These are phyloP conservation scores for Calyptomena viridis DNA, from an alignment of 2,113 vertebrate species.

Conservation along the genomic window DNA sequence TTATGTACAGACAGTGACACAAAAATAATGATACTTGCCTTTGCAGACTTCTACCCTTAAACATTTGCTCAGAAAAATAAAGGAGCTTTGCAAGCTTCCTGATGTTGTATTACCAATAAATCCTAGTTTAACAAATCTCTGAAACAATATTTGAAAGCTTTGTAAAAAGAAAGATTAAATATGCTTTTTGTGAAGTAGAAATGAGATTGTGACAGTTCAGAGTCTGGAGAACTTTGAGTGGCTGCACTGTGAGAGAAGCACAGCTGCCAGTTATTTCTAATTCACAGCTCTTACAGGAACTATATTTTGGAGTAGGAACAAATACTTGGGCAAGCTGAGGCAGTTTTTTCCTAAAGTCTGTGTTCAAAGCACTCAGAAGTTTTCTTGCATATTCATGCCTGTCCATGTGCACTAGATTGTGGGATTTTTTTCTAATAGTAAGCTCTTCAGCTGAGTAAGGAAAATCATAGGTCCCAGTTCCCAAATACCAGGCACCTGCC, in stretches of 20 bases:
- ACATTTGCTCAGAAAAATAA: not conserved
- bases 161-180: not conserved
- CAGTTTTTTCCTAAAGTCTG: not conserved
- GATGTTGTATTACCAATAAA: not conserved
- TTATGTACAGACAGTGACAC: not conserved
- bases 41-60: not conserved
- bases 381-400: not conserved
- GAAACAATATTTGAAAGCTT: not conserved
- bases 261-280: not conserved
- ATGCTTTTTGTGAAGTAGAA: not conserved
- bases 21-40: not conserved
- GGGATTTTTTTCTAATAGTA: not conserved
- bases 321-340: not conserved
- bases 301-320: not conserved
- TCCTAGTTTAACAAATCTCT: not conserved
- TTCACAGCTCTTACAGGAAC: not conserved
- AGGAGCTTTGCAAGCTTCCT: not conserved
- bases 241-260: not conserved
- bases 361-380: not conserved
- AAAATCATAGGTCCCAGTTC: not conserved
- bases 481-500: not conserved
- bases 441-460: not conserved
- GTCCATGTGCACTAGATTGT: not conserved
- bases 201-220: not conserved
- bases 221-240: not conserved